phyloP scores from a whole-genome alignment of 2,888 invertebrate genomes.

The Apoda limacodes region DNA sequence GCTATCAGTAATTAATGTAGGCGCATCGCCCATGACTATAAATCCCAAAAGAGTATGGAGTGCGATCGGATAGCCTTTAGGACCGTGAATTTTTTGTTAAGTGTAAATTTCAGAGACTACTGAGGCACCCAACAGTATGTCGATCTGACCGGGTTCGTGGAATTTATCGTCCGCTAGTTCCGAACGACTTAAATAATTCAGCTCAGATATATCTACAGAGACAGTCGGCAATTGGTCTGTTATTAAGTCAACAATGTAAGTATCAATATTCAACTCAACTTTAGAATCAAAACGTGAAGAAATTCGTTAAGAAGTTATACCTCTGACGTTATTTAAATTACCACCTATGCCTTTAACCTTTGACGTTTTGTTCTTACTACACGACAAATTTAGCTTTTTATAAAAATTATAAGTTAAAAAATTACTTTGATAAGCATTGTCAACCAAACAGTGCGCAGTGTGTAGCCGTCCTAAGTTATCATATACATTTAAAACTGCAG shows the following conservation, averaged over 20 bases:
- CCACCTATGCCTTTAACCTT: slow-evolving; percentile 5
- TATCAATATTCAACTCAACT: slow-evolving; percentile 5
- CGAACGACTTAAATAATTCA: slow-evolving; percentile 2
- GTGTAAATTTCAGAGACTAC: slow-evolving; percentile 10
- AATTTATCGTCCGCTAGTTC: slow-evolving; percentile 9
- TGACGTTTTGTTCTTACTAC: too few relatives aligned
- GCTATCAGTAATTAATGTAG: neutral
- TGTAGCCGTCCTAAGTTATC: too few relatives aligned
- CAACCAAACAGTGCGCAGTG: too few relatives aligned
- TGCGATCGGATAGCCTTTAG: slow-evolving; percentile 2
- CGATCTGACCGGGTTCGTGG: slow-evolving; percentile 9
- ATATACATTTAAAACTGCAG: too few relatives aligned
- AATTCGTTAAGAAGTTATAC: slow-evolving; percentile 4
- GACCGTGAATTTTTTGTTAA: slow-evolving; percentile 6
- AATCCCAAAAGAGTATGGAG: slow-evolving; percentile 8
- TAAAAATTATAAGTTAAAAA: too few relatives aligned
- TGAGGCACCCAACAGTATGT: slow-evolving; percentile 11
- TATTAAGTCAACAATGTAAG: slow-evolving; percentile 3
- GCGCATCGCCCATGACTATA: slow-evolving; percentile 9
- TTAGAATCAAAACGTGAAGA: neutral
- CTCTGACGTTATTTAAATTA: too few relatives aligned
- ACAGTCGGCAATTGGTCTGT: slow-evolving; percentile 7
- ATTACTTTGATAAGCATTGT: too few relatives aligned
- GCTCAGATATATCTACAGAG: slow-evolving; percentile 2
- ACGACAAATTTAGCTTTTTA: too few relatives aligned